These are phyloP conservation scores for Acanthococcus lagerstroemiae DNA, from an alignment of 2,888 invertebrate species.

Conservation along the genomic window DNA sequence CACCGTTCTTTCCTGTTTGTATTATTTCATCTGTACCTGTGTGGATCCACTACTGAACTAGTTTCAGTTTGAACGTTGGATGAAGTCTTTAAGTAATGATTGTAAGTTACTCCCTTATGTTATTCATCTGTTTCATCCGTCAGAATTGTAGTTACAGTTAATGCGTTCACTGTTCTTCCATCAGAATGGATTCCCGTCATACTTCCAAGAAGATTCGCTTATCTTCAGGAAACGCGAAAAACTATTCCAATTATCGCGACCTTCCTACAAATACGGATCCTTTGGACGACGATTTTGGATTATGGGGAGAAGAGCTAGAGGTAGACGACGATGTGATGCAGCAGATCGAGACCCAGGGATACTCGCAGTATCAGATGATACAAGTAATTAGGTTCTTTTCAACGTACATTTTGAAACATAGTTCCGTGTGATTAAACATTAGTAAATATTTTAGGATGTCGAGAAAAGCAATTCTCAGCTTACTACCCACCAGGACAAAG, in stretches of 20 bases:
- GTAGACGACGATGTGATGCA: conserved; percentile 13
- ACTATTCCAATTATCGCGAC: not conserved
- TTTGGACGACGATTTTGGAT: not conserved
- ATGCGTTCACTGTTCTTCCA: not conserved
- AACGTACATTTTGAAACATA: no score
- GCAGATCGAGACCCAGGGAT: conserved; percentile 10
- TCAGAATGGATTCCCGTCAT: not conserved
- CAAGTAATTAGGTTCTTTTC: no score
- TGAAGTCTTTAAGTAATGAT: no score
- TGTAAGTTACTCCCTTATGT: no score
- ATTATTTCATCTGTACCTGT: no score
- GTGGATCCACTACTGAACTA: no score
- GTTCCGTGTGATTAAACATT: no score
- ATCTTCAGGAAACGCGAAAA: not conserved
- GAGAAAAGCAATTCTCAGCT: not conserved
- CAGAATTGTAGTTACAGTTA: no score
- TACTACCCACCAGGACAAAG: not conserved
- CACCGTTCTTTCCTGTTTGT: no score
- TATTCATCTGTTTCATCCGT: no score
- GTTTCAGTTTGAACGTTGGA: no score
- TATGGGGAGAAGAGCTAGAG: conserved; percentile 12
- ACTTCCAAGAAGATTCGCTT: not conserved
- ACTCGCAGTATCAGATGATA: conserved; percentile 6
- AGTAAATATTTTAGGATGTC: not conserved
- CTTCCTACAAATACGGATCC: not conserved